Evolutionary conservation across 2,888 invertebrate species (phyloP).

Genomic region (Chironomus tentans): DNA sequence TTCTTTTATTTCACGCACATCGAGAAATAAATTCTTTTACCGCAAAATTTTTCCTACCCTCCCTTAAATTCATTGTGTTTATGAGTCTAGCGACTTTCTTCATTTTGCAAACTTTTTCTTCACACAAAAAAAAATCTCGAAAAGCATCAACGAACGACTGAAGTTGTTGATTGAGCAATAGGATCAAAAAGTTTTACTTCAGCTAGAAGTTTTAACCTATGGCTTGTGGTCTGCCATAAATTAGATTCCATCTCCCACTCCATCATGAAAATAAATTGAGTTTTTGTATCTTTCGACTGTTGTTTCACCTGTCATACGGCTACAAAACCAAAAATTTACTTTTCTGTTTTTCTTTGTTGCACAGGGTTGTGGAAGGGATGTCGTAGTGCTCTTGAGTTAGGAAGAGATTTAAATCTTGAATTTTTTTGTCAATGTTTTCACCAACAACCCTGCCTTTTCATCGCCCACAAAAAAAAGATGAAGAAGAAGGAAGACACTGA

Average conservation of each 20-base stretch:
- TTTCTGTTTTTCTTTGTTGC: no score
- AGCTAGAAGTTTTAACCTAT: neutral
- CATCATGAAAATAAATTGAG: neutral
- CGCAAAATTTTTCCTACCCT: neutral
- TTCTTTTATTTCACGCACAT: no score
- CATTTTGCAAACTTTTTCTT: neutral
- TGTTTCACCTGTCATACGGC: neutral
- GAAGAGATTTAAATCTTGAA: no score
- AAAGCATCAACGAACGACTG: neutral
- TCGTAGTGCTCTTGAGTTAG: no score
- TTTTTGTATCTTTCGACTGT: neutral
- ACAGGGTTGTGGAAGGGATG: no score
- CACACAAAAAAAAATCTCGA: no score
- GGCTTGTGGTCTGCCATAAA: neutral
- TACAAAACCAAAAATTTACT: no score
- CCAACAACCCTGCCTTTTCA: no score
- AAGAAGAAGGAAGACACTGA: no score
- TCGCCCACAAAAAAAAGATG: no score
- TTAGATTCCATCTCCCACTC: neutral
- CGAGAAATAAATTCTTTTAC: no score
- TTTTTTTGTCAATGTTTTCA: no score
- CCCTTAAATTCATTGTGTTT: neutral
- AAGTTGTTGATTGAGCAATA: constrained; percentile 6
- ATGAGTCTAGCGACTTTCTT: neutral
- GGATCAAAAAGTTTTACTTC: neutral